Percentiles rank a stretch among this genome's conserved stretches.
Conservation (phyloP, 2,113 vertebrate genomes). For the Pongo pygmaeus region DNA sequence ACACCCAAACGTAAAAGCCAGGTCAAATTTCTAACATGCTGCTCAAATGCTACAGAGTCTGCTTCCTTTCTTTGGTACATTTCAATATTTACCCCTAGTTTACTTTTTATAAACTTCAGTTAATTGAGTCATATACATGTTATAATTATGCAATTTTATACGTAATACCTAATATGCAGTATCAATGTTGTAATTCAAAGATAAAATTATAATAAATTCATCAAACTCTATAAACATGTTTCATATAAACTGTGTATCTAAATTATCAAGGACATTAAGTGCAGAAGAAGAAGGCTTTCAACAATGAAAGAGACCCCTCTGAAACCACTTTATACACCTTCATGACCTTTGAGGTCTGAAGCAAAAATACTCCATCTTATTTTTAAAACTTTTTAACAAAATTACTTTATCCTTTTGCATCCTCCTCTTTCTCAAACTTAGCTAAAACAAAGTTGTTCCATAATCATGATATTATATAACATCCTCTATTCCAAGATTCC, state of each 20-base stretch:
- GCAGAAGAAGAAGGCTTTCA: background rate
- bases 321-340: slow-evolving; percentile 14
- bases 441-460: slow-evolving; percentile 38
- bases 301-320: background rate
- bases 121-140: slow-evolving; percentile 13
- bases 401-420: background rate
- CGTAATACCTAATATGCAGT: slow-evolving; percentile 18
- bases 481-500: slow-evolving; percentile 40
- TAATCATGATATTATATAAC: slow-evolving; percentile 26
- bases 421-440: background rate
- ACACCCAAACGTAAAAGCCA: slow-evolving; percentile 63
- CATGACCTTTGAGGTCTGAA: background rate
- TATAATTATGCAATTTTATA: slow-evolving; percentile 20
- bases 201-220: slow-evolving; percentile 35
- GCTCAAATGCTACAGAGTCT: slow-evolving; percentile 30
- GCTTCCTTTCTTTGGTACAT: slow-evolving; percentile 51
- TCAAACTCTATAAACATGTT: slow-evolving; percentile 12
- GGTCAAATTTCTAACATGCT: slow-evolving; percentile 58
- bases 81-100: slow-evolving; percentile 59
- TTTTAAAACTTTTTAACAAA: background rate
- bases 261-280: slow-evolving; percentile 48
- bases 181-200: slow-evolving; percentile 28
- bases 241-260: background rate
- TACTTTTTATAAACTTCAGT: slow-evolving; percentile 51
- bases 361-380: background rate